Evolutionary conservation across 2,113 vertebrate genomes (phyloP), one percentile per base, ranked within the genome.

Genomic region (Labrus mixtus): DNA sequence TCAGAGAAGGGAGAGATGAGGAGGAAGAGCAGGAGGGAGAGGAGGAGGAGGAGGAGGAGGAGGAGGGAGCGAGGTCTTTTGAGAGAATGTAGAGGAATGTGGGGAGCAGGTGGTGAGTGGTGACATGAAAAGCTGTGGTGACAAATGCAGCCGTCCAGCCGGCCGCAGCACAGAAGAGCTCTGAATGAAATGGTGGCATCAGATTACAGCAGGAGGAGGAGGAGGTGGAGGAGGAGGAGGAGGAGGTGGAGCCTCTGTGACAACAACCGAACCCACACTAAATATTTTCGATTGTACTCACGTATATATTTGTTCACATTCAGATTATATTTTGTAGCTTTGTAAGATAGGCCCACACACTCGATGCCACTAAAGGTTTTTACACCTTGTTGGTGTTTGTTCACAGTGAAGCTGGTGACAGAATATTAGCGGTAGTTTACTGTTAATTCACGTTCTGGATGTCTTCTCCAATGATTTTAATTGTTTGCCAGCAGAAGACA

Each of bases 81-180:
- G 87, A 91, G 86, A 93, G 92, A 93, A 94, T 93, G 92, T 93
- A 77, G 85, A 90, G 93, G 93, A 95, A 94, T 94, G 92, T 91
- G 77, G 77, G 92, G 92, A 94, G 94, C 94, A 95, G 94, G 94
- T 95, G 94, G 93, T 90, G 86, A 93, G 91, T 92, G 91, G 91
- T 92, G 91, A 93, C 93, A 93, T 93, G 91, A 93, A 93, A 93
- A 88, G 90, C 87, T 81, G 87, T 84, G 83, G 90, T 92, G 92
- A 94, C 93, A 94, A 94, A 94, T 92, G 93, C 89, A 89, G 91
- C 89, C 73, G 87, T 68, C 80, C 73, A 60, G 67, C 81, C 81
- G 76, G 75, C 83, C 55, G 80, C 89, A 78, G 81, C 83, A 86
- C 78, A 87, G 88, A 85, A 79, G 76, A 79, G 61, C 79, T 79